Percentiles rank a stretch among this genome's conserved stretches.
Conservation (phyloP, 2,113 vertebrate genomes). For the Urocynchramus pylzowi region DNA sequence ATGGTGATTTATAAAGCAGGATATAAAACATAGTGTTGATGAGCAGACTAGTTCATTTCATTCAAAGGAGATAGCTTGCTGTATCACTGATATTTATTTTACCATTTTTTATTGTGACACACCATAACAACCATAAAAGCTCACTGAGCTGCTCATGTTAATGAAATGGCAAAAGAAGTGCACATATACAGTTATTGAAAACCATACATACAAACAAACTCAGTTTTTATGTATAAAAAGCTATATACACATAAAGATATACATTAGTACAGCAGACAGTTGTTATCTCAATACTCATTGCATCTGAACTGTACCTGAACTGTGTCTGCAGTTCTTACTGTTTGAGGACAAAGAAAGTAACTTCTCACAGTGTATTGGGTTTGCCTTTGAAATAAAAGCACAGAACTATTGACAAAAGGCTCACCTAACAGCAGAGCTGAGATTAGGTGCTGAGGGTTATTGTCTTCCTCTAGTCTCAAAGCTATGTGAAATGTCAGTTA, state of each 20-base stretch:
- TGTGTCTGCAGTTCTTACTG: not conserved
- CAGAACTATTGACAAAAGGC: conserved; percentile 63
- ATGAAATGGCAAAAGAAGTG: not conserved
- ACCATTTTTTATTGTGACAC: not conserved
- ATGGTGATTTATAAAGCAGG: not conserved
- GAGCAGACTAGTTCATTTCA: not conserved
- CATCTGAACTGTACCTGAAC: conserved; percentile 74
- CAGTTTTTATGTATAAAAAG: not conserved
- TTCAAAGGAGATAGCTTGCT: not conserved
- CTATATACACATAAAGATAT: not conserved
- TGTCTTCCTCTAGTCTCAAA: conserved; percentile 65
- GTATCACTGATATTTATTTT: not conserved
- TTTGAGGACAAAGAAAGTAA: conserved; percentile 64
- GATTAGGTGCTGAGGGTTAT: conserved; percentile 65
- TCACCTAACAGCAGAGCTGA: conserved; percentile 53
- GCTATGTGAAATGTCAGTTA: conserved; percentile 74
- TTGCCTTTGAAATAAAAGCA: conserved; percentile 65
- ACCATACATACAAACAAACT: not conserved
- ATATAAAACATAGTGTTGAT: not conserved
- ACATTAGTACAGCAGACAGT: not conserved
- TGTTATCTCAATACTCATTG: not conserved
- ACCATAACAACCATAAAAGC: not conserved
- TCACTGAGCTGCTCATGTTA: not conserved
- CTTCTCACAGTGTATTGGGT: conserved; percentile 47
- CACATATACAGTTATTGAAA: not conserved